Evolutionary conservation across 2,113 vertebrate species (phyloP).

Genomic region (Lagopus leucura): DNA sequence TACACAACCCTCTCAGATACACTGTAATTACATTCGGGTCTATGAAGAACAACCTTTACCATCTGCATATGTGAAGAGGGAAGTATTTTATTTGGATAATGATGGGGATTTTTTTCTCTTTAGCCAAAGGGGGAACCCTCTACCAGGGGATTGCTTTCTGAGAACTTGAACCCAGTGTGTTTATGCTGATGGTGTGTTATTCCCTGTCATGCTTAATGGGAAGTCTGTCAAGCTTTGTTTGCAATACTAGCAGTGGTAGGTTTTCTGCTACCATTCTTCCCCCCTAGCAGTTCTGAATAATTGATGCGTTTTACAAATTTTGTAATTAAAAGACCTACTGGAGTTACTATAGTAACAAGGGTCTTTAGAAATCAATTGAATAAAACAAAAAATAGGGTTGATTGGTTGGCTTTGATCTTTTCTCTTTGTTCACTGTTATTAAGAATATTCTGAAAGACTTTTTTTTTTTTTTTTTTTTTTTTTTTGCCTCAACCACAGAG

Average conservation of each 20-base stretch:
- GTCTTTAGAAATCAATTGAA: constrained; percentile 43
- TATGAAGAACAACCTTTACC: neutral
- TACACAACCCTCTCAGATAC: neutral
- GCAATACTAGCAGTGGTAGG: neutral
- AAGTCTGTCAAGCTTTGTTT: neutral
- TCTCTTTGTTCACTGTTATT: constrained; percentile 29
- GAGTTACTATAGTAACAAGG: constrained; percentile 64
- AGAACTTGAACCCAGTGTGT: neutral
- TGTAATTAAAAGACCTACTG: constrained; percentile 51
- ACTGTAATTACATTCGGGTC: constrained; percentile 40
- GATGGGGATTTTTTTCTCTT: neutral
- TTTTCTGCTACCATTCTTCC: neutral
- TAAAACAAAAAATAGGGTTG: constrained; percentile 34
- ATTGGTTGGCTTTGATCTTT: constrained; percentile 51
- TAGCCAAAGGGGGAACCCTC: neutral
- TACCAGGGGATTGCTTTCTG: neutral
- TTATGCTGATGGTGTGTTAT: neutral
- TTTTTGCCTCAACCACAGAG: neutral
- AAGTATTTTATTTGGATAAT: neutral
- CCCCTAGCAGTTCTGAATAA: constrained; percentile 8
- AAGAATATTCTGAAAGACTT: constrained; percentile 12
- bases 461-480: neutral
- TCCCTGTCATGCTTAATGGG: neutral
- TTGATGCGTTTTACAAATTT: constrained; percentile 41
- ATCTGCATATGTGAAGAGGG: neutral